Evolutionary conservation across 2,888 invertebrate genomes (phyloP).

Genomic region (Dicycla oo): DNA sequence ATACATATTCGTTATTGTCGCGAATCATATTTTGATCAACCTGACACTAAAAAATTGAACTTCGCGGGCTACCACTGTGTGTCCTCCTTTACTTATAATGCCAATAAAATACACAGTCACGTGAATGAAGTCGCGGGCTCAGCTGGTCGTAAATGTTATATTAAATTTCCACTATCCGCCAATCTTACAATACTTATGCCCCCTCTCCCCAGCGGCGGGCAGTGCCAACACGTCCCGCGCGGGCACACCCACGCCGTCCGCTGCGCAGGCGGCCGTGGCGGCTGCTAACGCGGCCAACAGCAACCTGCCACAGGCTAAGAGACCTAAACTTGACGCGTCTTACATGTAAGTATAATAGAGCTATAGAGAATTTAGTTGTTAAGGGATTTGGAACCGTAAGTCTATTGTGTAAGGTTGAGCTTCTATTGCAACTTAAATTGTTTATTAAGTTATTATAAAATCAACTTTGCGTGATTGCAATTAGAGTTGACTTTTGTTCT

Average conservation of each 20-base stretch:
- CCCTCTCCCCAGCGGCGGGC: conserved; percentile 54
- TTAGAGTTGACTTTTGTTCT: not conserved
- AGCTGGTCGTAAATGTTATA: no score
- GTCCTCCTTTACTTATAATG: no score
- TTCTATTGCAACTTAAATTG: not conserved
- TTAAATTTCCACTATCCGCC: no score
- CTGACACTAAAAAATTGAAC: no score
- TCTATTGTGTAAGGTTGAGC: not conserved
- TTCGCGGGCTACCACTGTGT: no score
- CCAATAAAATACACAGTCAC: no score
- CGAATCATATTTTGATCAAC: no score
- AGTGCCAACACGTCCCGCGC: conserved; percentile 77
- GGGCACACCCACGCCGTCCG: conserved; percentile 74
- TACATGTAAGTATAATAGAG: conserved; percentile 75
- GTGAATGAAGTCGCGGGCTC: no score
- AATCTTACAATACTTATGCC: no score
- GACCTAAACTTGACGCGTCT: conserved; percentile 80
- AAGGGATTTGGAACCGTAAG: not conserved
- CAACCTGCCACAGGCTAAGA: conserved; percentile 75
- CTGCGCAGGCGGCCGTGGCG: conserved; percentile 74
- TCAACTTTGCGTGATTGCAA: not conserved
- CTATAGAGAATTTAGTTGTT: not conserved
- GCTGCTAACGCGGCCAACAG: conserved; percentile 73
- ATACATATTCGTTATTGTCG: no score
- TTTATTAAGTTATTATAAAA: not conserved